These are phyloP conservation scores for Falco cherrug DNA, from an alignment of 2,797 vertebrate genomes.

Conservation along the genomic window DNA sequence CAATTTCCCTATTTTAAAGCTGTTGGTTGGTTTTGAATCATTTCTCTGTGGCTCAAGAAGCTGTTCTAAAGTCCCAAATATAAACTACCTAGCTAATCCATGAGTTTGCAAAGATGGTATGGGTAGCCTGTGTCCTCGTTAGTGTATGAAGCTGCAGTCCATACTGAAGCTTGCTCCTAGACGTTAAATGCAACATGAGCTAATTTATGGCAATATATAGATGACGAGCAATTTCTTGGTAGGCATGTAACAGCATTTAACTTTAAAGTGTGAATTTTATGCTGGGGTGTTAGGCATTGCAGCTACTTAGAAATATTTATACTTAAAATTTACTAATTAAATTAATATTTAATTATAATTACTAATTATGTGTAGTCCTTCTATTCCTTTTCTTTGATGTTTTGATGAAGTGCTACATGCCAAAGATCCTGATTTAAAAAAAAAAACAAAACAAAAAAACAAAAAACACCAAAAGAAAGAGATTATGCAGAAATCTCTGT, in stretches of 20 bases:
- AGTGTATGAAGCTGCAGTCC: background rate
- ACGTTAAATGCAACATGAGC: conserved; percentile 33
- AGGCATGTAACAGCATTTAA: conserved; percentile 31
- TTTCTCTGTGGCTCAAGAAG: background rate
- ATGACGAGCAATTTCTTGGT: conserved; percentile 36
- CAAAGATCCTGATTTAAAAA: background rate
- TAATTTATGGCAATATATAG: conserved; percentile 1
- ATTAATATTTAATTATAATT: conserved; percentile 73
- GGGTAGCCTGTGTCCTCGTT: background rate
- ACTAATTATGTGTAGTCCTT: conserved; percentile 45
- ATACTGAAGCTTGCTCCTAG: background rate
- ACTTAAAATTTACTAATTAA: conserved; percentile 70
- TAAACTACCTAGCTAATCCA: background rate
- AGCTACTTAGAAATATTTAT: conserved; percentile 73
- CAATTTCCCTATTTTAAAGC: background rate
- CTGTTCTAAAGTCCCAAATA: background rate
- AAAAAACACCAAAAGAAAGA: background rate
- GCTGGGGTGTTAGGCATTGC: conserved; percentile 44
- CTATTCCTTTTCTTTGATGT: conserved; percentile 23
- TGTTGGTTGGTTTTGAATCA: background rate
- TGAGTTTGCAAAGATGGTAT: background rate
- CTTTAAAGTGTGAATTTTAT: conserved; percentile 62
- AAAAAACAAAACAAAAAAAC: background rate
- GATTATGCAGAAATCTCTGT: background rate
- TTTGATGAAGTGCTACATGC: conserved; percentile 1